Evolutionary conservation across 2,113 vertebrate genomes (phyloP), one percentile per base, ranked within the genome.

Genomic region (Madoqua kirkii): DNA sequence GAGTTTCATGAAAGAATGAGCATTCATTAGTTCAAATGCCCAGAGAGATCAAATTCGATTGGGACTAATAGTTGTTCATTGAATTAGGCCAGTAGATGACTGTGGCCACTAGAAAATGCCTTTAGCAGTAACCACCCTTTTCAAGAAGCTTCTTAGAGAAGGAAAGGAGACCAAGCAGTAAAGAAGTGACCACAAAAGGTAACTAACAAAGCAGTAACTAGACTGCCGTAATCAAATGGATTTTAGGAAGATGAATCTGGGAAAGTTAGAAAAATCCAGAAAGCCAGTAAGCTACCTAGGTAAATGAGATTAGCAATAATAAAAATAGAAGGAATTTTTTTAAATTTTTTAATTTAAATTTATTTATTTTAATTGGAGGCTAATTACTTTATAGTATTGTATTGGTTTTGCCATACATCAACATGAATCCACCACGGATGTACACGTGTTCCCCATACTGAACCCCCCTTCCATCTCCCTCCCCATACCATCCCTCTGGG

Each of bases 231-330:
- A 67, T 43, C 57, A 86, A 91, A 17, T 92, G n/a, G 10, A 21
- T 43, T 74, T 88, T 62, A 91, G 48, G 71, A 81, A 95, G 31
- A 74, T 45, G 78, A 59, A 86, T 54, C 21, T 25, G 10, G 40
- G 59, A 50, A 74, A 84, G 87, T 23, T 23, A 19, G 7, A 59
- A 45, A 89, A 29, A 59, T 27, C 31, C 5, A 92, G n/a, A 89
- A 76, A 45, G 10, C 71, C 89, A 71, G 36, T 36, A 88, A 13
- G 60, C 81, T 54, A 19, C 6, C 82, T 89, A 95, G 67, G 29
- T n/a, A 96, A 85, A 79, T 95, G 29, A 92, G 14, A 83, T 62
- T 74, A 88, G 10, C 13, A 94, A 40, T 71, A 94, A 92, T 91
- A 83, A 78, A 85, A 83, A 85, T 16, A 81, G 31, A 90, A 79